Evolutionary conservation across 2,888 invertebrate genomes (phyloP), one percentile per base, ranked within the genome.

Genomic region (Acrobasis repandana): DNA sequence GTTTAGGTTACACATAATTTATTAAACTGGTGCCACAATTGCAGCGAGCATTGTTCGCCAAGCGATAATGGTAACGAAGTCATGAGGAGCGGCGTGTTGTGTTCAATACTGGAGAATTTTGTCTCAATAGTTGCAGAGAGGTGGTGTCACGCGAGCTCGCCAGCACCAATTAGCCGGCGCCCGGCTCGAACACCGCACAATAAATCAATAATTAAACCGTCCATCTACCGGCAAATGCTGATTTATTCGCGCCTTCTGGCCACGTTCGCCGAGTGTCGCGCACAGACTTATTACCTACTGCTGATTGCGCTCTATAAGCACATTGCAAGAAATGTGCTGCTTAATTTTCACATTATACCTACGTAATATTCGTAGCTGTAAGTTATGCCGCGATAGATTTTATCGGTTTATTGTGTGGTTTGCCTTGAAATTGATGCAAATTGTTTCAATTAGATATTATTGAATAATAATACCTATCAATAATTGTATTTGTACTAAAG

Each of bases 131-230:
- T 85, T 84, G 80, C 74, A 72, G 75, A 76, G 69, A 69, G 71
- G 75, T 76, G 69, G 79, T 85, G 90, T 91, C 91, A 90, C 90
- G 90, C 90, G 86, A 89, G 82, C 81, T 76, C 76, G 77, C 81
- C 82, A 76, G 72, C 75, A 85, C 92, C 91, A 92, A 92, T 92
- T 91, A 91, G 86, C 77, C 76, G 85, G 84, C 85, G 85, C 86
- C 83, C 79, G 71, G 78, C 78, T 72, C 73, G 76, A 76, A 76
- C 77, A 71, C 74, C 65, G 74, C 72, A 83, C 88, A 85, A 89
- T 90, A 92, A 92, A 91, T 91, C 92, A 91, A 89, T 91, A 91
- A 91, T 90, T 90, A 88, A 88, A 88, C 80, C 86, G 88, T 90
- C 90, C 87, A 89, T 90, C 88, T 84, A 87, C 81, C 73, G 75